phyloP scores from a whole-genome alignment of 92 coral and sea anemone genomes.

The Nematostella vectensis region DNA sequence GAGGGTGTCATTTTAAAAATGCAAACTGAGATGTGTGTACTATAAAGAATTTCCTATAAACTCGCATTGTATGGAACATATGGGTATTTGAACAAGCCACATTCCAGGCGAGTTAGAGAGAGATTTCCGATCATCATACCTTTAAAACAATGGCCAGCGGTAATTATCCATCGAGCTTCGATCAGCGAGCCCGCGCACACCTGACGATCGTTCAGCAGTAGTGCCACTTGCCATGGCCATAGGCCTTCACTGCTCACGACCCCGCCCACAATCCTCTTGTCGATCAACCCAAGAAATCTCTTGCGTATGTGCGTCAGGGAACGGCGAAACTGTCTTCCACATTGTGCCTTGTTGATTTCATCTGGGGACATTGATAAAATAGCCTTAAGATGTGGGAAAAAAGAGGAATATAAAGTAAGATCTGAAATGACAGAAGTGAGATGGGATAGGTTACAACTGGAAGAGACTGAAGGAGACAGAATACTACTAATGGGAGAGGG shows the following conservation, averaged over 20 bases:
- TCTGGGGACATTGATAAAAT: too few species aligned
- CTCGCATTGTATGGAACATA: too few species aligned
- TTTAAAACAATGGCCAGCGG: slow-evolving; percentile 62
- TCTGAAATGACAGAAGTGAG: too few species aligned
- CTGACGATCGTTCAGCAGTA: slow-evolving; percentile 36
- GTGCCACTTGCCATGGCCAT: slow-evolving; percentile 71
- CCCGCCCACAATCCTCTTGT: slow-evolving; percentile 61
- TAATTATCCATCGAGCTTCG: slow-evolving; percentile 32
- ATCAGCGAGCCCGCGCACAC: slow-evolving; percentile 68
- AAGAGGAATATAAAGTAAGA: too few species aligned
- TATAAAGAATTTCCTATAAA: too few species aligned
- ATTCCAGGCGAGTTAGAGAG: background rate
- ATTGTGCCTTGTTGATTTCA: slow-evolving; percentile 2
- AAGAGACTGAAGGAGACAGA: too few species aligned
- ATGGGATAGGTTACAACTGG: too few species aligned
- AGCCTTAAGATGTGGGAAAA: too few species aligned
- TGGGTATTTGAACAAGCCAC: too few species aligned
- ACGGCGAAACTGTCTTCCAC: slow-evolving; percentile 11
- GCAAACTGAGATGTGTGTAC: background rate
- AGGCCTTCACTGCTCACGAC: slow-evolving; percentile 26
- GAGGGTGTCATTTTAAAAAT: background rate
- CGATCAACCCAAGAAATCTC: background rate
- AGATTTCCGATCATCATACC: slow-evolving; percentile 18
- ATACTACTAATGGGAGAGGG: too few species aligned
- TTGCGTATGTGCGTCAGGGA: background rate